These are phyloP conservation scores for Willisornis vidua DNA, from an alignment of 2,113 vertebrate species.

Conservation along the genomic window DNA sequence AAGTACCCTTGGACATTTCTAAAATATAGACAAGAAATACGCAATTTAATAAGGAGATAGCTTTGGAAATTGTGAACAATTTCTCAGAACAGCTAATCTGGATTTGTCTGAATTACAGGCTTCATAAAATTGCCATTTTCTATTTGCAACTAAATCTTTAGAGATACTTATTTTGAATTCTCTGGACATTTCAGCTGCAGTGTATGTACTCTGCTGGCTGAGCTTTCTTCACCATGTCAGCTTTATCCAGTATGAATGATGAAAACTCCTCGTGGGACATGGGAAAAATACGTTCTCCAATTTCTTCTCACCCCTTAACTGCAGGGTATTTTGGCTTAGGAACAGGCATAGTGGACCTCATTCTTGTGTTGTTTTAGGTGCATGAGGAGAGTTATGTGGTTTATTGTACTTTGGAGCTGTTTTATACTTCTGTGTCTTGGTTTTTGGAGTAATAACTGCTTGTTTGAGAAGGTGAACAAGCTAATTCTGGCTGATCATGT, in stretches of 20 bases:
- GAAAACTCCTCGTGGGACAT: not conserved
- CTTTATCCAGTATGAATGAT: not conserved
- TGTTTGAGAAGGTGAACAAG: not conserved
- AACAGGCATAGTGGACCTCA: not conserved
- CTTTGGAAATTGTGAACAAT: not conserved
- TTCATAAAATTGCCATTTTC: constrained; percentile 4
- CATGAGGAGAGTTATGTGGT: not conserved
- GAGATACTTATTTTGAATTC: constrained; percentile 3
- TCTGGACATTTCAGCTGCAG: not conserved
- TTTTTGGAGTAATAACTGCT: not conserved
- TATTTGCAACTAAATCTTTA: not conserved
- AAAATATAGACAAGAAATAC: not conserved
- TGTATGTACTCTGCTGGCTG: not conserved
- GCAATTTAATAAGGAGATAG: not conserved
- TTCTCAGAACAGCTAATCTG: not conserved
- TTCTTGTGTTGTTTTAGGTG: not conserved
- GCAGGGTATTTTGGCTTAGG: not conserved
- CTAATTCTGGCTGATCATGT: not conserved
- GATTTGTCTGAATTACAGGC: constrained; percentile 21
- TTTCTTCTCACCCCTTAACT: not conserved
- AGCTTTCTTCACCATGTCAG: not conserved
- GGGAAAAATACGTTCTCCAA: not conserved
- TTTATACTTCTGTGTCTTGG: not conserved
- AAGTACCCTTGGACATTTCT: not conserved
- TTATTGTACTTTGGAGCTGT: not conserved